These are phyloP conservation scores for Ips typographus DNA, from an alignment of 1,140 invertebrate genomes.

Conservation along the genomic window DNA sequence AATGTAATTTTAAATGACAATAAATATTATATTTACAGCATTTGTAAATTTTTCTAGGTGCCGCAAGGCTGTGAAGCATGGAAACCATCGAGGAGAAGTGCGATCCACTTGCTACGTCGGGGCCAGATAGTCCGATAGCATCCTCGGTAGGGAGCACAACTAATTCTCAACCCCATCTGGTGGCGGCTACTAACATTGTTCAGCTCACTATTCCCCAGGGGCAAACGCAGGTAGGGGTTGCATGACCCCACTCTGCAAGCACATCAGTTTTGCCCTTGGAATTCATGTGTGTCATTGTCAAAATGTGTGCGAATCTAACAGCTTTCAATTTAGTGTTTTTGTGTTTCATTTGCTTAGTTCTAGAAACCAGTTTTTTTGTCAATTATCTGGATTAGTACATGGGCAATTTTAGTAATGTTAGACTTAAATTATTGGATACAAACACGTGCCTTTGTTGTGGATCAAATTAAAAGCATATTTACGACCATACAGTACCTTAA, in stretches of 20 bases:
- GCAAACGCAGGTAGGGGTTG: constrained; percentile 64
- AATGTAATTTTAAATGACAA: no score
- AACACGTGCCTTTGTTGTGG: no score
- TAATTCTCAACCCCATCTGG: constrained; percentile 60
- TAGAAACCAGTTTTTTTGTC: no score
- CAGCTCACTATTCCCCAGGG: constrained; percentile 76
- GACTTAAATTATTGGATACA: no score
- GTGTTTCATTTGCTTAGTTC: background rate
- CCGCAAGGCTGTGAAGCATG: constrained; percentile 63
- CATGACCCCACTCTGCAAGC: constrained; percentile 42
- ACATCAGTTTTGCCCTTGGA: background rate
- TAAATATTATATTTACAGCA: no score
- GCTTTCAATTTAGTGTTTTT: background rate
- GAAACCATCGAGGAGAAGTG: constrained; percentile 88
- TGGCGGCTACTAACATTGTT: constrained; percentile 76
- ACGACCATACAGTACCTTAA: no score
- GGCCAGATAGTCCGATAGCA: constrained; percentile 56
- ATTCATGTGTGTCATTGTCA: no score
- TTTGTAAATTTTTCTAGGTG: constrained; percentile 52
- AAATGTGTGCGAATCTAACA: no score
- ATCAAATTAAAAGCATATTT: no score
- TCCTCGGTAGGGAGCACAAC: constrained; percentile 60
- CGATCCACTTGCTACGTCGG: constrained; percentile 60
- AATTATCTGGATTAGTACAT: no score
- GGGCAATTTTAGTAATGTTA: no score